Conservation (phyloP, 1,140 invertebrate genomes). For the Onthophagus taurus region DNA sequence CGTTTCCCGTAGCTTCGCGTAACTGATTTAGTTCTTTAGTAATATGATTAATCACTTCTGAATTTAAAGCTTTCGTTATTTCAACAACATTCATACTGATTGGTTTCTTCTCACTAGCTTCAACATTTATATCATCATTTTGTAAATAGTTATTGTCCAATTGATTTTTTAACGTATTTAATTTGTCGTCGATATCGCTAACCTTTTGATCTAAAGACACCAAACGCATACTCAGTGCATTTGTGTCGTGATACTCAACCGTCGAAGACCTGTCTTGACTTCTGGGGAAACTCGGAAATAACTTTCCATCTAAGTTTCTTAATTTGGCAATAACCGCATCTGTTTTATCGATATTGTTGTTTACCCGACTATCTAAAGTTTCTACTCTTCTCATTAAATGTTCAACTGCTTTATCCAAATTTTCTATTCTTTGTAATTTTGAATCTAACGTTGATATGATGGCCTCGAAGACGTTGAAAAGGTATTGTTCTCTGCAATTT, state of each 20-base stretch:
- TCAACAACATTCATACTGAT: conserved; percentile 69
- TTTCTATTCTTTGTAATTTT: conserved; percentile 77
- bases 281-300: conserved; percentile 45
- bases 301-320: conserved; percentile 57
- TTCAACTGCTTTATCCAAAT: conserved; percentile 75
- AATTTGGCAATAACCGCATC: conserved; percentile 69
- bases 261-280: conserved; percentile 20
- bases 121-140: conserved; percentile 69
- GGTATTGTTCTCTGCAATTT: conserved; percentile 72
- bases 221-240: conserved; percentile 51
- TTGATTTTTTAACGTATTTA: conserved; percentile 68
- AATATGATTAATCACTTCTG: conserved; percentile 65
- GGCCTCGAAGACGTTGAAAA: conserved; percentile 80
- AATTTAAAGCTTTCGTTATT: conserved; percentile 66
- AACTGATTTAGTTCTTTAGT: conserved; percentile 65
- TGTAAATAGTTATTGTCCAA: conserved; percentile 71
- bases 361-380: conserved; percentile 64
- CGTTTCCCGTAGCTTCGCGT: conserved; percentile 59
- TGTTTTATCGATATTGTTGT: conserved; percentile 75
- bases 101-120: conserved; percentile 75
- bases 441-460: conserved; percentile 79
- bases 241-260: conserved; percentile 25
- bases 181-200: conserved; percentile 67
- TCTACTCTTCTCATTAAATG: conserved; percentile 75
- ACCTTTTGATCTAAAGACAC: conserved; percentile 69